A percentile compares a stretch with the other conserved stretches of the same genome.
phyloP scores from a whole-genome alignment of 2,113 vertebrate genomes.

The Himantopus leucocephalus region DNA sequence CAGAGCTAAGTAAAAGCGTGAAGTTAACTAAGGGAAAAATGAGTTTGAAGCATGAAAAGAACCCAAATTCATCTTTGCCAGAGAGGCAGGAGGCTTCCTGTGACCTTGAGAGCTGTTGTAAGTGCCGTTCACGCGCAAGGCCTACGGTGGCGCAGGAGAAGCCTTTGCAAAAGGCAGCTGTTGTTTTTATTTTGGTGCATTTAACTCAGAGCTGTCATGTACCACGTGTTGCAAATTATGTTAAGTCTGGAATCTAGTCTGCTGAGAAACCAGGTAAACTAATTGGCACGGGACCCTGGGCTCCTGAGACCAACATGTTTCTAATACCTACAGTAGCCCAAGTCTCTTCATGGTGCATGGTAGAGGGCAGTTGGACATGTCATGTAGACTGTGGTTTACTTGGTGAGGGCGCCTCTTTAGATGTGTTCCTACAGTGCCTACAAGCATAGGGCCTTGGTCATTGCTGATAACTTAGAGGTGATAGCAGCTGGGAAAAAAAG shows the following conservation, averaged over 20 bases:
- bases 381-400: not conserved
- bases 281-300: fast-evolving
- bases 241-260: not conserved
- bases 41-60: constrained; percentile 1
- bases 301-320: not conserved
- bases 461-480: not conserved
- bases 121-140: not conserved
- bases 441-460: not conserved
- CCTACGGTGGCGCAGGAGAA: fast-evolving
- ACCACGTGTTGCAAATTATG: fast-evolving
- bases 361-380: fast-evolving
- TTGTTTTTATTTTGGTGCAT: not conserved
- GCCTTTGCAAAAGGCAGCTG: not conserved
- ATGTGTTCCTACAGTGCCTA: not conserved
- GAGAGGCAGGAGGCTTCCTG: not conserved
- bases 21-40: constrained; percentile 53
- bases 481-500: fast-evolving
- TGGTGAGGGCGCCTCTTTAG: not conserved
- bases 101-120: constrained; percentile 38
- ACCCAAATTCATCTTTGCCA: constrained; percentile 9
- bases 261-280: not conserved
- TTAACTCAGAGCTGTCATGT: not conserved
- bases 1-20: constrained; percentile 35
- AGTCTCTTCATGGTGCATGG: fast-evolving
- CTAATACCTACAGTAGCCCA: fast-evolving